phyloP scores from a whole-genome alignment of 64 coral and sea anemone species.

The Anthopleura sola region DNA sequence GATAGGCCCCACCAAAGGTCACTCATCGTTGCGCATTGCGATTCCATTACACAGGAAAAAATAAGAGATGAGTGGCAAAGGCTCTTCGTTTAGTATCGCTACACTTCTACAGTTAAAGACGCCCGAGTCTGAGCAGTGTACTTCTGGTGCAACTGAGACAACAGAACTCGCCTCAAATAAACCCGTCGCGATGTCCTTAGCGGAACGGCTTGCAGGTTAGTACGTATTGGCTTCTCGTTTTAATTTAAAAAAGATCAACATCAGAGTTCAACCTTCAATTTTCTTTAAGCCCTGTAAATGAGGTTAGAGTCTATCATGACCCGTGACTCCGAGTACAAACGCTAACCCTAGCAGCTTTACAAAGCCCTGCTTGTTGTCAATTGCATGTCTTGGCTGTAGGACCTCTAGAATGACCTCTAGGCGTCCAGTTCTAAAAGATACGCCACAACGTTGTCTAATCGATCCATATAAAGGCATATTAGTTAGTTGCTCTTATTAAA shows the following conservation, averaged over 20 bases:
- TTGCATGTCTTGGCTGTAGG: background rate
- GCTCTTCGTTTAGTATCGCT: slow-evolving; percentile 24
- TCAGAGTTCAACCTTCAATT: background rate
- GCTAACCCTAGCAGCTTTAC: background rate
- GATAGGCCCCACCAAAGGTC: slow-evolving; percentile 21
- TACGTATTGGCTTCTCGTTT: background rate
- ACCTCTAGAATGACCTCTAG: slow-evolving; percentile 5
- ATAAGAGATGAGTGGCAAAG: slow-evolving; percentile 8
- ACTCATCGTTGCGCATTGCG: background rate
- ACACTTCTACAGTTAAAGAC: slow-evolving; percentile 20
- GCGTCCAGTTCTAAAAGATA: background rate
- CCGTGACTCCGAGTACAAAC: background rate
- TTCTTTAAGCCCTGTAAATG: background rate
- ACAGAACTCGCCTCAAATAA: slow-evolving; percentile 1
- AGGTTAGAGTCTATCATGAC: background rate
- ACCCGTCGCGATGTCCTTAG: slow-evolving; percentile 28
- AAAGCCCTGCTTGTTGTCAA: background rate
- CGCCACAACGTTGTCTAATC: slow-evolving; percentile 4
- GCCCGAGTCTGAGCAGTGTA: background rate
- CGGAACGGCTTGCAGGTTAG: slow-evolving; percentile 27
- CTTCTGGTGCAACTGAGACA: background rate
- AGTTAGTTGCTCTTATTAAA: slow-evolving; percentile 4
- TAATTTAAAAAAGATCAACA: background rate
- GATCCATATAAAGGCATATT: slow-evolving; percentile 31
- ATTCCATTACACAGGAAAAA: slow-evolving; percentile 24